phyloP scores from a whole-genome alignment of 2,113 vertebrate species.

The Tiliqua scincoides region DNA sequence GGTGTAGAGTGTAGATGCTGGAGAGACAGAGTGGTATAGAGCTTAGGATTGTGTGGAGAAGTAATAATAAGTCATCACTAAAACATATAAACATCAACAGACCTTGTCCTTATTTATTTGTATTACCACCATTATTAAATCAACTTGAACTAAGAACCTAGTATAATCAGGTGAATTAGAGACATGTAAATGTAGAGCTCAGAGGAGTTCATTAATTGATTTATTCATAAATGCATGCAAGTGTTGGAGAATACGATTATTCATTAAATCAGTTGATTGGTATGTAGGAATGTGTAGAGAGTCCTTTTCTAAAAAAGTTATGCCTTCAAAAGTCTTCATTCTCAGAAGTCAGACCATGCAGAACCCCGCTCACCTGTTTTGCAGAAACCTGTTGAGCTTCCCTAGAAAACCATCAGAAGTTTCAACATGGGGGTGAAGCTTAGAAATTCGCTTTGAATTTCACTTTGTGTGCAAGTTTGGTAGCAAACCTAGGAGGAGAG shows the following conservation, averaged over 20 bases:
- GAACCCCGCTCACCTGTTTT: no score
- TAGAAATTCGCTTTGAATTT: no score
- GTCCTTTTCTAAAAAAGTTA: background rate
- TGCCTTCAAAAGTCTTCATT: background rate
- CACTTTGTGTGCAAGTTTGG: no score
- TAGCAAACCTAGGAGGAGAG: background rate
- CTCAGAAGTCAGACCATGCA: background rate
- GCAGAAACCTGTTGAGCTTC: no score
- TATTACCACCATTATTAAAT: background rate
- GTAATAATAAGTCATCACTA: background rate
- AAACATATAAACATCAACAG: background rate
- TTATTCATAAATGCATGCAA: slow-evolving; percentile 15
- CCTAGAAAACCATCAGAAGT: no score
- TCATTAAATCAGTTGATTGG: slow-evolving; percentile 33
- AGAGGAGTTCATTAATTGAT: slow-evolving; percentile 17
- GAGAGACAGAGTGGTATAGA: background rate
- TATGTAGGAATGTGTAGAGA: background rate
- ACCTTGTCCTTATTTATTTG: background rate
- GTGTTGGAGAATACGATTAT: slow-evolving; percentile 9
- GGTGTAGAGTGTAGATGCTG: background rate
- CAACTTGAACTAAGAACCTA: background rate
- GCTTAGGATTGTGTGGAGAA: background rate
- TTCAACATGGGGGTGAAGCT: no score
- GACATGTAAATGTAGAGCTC: slow-evolving; percentile 5
- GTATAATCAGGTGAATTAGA: slow-evolving; percentile 16